These are phyloP conservation scores for Hypselothyrea guttata DNA, from an alignment of 2,888 invertebrate genomes.

Conservation along the genomic window DNA sequence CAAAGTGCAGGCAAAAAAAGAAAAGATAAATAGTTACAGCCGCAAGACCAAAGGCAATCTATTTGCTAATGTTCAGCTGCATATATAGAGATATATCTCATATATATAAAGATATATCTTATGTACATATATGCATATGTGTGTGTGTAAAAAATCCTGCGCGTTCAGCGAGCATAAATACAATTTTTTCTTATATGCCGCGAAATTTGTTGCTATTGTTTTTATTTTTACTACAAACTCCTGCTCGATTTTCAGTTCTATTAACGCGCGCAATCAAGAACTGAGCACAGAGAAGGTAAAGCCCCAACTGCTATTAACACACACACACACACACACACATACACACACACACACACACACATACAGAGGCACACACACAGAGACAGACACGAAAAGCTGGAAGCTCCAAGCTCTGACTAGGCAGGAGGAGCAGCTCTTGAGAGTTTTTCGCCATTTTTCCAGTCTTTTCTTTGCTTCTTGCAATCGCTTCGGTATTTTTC, in stretches of 20 bases:
- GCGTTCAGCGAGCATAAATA: slow-evolving; percentile 51
- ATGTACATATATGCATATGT: slow-evolving; percentile 40
- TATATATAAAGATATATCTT: too few relatives aligned
- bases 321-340: slow-evolving; percentile 11
- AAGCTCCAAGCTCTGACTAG: slow-evolving; percentile 41
- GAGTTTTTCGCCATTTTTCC: slow-evolving; percentile 56
- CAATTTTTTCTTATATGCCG: slow-evolving; percentile 65
- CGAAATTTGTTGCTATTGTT: slow-evolving; percentile 38
- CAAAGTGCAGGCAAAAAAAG: too few relatives aligned
- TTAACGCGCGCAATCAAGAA: slow-evolving; percentile 74
- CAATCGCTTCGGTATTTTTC: slow-evolving; percentile 30
- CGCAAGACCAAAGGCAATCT: slow-evolving; percentile 22
- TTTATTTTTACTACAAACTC: slow-evolving; percentile 28
- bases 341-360: slow-evolving; percentile 2
- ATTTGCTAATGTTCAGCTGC: slow-evolving; percentile 23
- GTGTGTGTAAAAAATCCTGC: slow-evolving; percentile 64
- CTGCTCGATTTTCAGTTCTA: slow-evolving; percentile 72
- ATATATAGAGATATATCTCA: too few relatives aligned
- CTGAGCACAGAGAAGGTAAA: slow-evolving; percentile 34
- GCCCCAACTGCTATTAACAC: background rate
- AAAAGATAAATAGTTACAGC: too few relatives aligned
- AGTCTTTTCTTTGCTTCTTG: slow-evolving; percentile 55
- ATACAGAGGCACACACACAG: slow-evolving; percentile 14
- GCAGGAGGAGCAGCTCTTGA: slow-evolving; percentile 27
- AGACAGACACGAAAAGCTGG: slow-evolving; percentile 34